phyloP scores from a whole-genome alignment of 2,113 vertebrate genomes.

The rat (Rattus norvegicus) region DNA sequence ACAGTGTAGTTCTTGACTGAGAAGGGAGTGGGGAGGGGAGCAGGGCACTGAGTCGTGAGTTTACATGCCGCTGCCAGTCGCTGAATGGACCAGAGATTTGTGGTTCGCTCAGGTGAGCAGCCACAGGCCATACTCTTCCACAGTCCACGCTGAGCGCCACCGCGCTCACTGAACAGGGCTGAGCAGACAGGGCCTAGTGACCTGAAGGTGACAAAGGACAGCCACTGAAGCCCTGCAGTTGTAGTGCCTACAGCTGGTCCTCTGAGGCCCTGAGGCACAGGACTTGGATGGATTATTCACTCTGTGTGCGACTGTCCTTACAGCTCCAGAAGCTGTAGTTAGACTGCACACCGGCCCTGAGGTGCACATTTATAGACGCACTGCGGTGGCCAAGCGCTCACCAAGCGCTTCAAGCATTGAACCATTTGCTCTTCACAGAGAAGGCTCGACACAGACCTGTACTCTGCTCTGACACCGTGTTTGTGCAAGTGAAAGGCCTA shows the following conservation, averaged over 20 bases:
- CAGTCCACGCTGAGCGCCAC: background rate
- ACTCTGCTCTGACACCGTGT: background rate
- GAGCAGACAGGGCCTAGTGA: background rate
- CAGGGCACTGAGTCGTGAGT: too few relatives aligned
- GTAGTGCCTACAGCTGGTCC: background rate
- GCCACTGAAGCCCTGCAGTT: background rate
- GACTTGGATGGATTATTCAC: background rate
- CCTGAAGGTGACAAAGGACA: background rate
- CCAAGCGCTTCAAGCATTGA: background rate
- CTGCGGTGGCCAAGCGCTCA: accelerated
- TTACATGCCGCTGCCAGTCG: background rate
- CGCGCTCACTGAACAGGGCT: background rate
- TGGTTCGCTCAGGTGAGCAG: background rate
- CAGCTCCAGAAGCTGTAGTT: background rate
- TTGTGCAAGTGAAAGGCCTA: background rate
- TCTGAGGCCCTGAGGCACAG: background rate
- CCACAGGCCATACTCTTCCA: too few relatives aligned
- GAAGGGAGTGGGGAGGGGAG: too few relatives aligned
- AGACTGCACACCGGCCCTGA: background rate
- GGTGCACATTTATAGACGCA: background rate
- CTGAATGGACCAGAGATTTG: background rate
- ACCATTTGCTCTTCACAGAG: background rate
- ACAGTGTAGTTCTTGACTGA: too few relatives aligned
- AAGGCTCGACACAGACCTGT: background rate
- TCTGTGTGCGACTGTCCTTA: accelerated